Evolutionary conservation across 2,797 vertebrate genomes (phyloP).

Genomic region (Lagodon rhomboides): DNA sequence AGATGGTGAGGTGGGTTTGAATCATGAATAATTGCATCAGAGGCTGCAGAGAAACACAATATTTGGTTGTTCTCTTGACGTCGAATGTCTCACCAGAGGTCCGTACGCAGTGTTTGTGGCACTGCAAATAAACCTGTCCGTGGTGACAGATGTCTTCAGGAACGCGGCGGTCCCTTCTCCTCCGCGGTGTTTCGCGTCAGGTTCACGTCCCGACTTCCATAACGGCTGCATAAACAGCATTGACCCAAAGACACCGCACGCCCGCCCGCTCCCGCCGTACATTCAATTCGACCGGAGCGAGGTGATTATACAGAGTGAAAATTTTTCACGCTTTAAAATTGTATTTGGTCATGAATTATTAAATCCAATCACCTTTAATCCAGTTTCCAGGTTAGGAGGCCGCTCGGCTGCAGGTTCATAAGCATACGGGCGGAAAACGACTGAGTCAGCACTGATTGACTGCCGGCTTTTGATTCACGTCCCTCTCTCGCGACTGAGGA

Average conservation of each 20-base stretch:
- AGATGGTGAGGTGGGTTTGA: not conserved
- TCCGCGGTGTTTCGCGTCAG: not conserved
- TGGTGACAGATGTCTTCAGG: conserved; percentile 16
- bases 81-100: conserved; percentile 1
- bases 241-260: not conserved
- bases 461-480: conserved; percentile 29
- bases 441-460: conserved; percentile 24
- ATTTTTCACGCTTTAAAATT: not conserved
- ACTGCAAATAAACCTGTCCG: conserved; percentile 23
- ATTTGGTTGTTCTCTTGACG: conserved; percentile 9
- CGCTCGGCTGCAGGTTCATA: conserved; percentile 17
- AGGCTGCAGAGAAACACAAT: not conserved
- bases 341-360: conserved; percentile 6
- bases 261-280: not conserved
- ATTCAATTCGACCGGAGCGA: not conserved
- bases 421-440: not conserved
- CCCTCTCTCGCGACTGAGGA: conserved; percentile 7
- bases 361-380: conserved; percentile 14
- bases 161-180: not conserved
- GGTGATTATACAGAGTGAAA: not conserved
- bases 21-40: not conserved
- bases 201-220: not conserved
- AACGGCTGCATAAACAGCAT: not conserved
- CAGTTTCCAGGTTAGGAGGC: conserved; percentile 5
- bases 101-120: not conserved